phyloP scores from a whole-genome alignment of 2,797 vertebrate species.

The Carapus acus region DNA sequence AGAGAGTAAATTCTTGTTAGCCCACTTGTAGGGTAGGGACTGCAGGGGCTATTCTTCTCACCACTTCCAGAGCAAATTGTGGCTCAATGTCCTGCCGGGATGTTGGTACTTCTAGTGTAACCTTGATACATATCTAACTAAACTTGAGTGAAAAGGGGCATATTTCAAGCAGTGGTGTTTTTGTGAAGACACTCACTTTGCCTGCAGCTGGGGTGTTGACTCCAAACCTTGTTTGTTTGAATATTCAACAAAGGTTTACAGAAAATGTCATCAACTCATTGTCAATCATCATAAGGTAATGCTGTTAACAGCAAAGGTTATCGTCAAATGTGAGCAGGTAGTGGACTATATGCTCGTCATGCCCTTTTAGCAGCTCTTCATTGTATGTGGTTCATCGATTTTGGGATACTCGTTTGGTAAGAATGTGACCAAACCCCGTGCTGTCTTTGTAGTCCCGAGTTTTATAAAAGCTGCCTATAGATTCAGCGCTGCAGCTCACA shows the following conservation, averaged over 20 bases:
- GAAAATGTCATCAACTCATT: not conserved
- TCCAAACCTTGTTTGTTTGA: slow-evolving; percentile 5
- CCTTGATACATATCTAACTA: no score
- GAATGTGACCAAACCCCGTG: not conserved
- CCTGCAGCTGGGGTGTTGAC: slow-evolving; percentile 4
- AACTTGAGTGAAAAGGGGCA: no score
- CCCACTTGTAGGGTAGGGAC: slow-evolving; percentile 13
- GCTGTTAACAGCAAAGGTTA: slow-evolving; percentile 6
- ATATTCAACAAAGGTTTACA: slow-evolving; percentile 11
- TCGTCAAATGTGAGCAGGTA: no score
- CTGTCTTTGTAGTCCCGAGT: no score
- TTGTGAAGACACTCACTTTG: not conserved
- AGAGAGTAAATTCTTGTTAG: slow-evolving; percentile 18
- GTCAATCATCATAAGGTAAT: slow-evolving; percentile 4
- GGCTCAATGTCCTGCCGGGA: slow-evolving; percentile 4
- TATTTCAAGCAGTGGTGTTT: slow-evolving; percentile 1
- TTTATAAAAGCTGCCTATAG: slow-evolving; percentile 1
- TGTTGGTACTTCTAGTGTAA: slow-evolving; percentile 10
- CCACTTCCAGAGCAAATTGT: not conserved
- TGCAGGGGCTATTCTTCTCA: slow-evolving; percentile 3
- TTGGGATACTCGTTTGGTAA: slow-evolving; percentile 6
- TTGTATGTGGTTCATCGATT: no score
- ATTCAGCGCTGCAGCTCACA: not conserved
- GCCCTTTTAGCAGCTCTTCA: no score
- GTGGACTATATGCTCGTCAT: no score